These are phyloP conservation scores for Lontra canadensis DNA, from an alignment of 2,113 vertebrate genomes.

Conservation along the genomic window DNA sequence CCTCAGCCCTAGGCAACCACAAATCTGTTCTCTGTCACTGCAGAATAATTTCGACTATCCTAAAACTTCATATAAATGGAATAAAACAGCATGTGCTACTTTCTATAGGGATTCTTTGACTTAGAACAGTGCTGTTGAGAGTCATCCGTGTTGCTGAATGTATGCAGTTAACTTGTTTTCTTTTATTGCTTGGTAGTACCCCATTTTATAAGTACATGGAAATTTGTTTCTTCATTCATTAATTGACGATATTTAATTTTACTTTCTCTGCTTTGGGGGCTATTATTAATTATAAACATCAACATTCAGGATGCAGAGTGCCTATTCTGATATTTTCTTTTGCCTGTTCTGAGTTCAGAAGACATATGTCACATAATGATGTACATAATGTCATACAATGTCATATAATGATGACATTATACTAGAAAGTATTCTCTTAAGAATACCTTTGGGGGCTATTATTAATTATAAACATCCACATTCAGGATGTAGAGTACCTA, in stretches of 20 bases:
- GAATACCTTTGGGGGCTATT: not conserved
- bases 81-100: not conserved
- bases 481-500: not conserved
- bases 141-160: not conserved
- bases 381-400: too few relatives aligned
- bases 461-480: not conserved
- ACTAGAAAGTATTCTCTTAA: too few relatives aligned
- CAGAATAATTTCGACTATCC: not conserved
- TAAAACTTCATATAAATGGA: not conserved
- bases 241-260: not conserved
- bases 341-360: not conserved
- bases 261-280: not conserved
- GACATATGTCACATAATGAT: too few relatives aligned
- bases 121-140: not conserved
- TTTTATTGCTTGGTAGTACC: not conserved
- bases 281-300: not conserved
- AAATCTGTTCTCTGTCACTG: not conserved
- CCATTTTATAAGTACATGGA: not conserved
- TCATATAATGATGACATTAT: too few relatives aligned
- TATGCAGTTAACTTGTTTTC: not conserved
- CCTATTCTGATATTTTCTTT: not conserved
- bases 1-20: not conserved
- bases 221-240: not conserved
- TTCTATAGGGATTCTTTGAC: not conserved
- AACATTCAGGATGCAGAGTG: not conserved